Percentiles rank a stretch among this genome's conserved stretches.
phyloP scores from a whole-genome alignment of 2,888 invertebrate species.

The Pyrgus malvae region DNA sequence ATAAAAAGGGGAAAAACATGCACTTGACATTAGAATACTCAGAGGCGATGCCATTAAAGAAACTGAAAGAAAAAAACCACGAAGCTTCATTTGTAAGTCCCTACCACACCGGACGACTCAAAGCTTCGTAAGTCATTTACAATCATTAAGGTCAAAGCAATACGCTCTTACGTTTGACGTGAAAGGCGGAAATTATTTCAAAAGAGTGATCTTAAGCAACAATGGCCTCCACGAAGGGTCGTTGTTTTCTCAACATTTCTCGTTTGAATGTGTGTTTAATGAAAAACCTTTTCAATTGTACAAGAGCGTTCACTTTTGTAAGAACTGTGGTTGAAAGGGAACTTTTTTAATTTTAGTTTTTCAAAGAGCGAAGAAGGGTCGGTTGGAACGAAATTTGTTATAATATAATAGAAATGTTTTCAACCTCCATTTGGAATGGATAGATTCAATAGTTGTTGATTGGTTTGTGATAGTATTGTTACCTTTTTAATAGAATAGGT shows the following conservation, averaged over 20 bases:
- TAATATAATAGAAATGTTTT: no score
- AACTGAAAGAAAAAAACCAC: no score
- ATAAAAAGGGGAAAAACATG: no score
- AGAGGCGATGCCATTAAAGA: no score
- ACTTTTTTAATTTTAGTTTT: slow-evolving; percentile 12
- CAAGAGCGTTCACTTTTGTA: neutral
- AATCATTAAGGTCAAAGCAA: neutral
- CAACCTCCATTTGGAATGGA: no score
- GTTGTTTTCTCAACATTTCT: slow-evolving; percentile 2
- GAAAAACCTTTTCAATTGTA: neutral
- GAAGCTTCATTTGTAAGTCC: no score
- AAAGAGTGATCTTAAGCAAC: neutral
- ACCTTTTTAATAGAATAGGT: no score
- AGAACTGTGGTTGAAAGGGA: neutral
- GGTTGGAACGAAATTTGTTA: neutral
- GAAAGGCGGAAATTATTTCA: neutral
- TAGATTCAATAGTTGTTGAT: no score
- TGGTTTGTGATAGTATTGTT: no score
- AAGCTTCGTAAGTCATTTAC: no score
- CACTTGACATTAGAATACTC: no score
- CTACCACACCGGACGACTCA: no score
- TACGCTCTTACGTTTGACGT: neutral
- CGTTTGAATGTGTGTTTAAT: neutral
- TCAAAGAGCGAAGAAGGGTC: neutral
- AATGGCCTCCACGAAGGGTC: neutral